Evolutionary conservation across 2,113 vertebrate species (phyloP), one percentile per base, ranked within the genome.

Genomic region (Forbesichthys agassizii): DNA sequence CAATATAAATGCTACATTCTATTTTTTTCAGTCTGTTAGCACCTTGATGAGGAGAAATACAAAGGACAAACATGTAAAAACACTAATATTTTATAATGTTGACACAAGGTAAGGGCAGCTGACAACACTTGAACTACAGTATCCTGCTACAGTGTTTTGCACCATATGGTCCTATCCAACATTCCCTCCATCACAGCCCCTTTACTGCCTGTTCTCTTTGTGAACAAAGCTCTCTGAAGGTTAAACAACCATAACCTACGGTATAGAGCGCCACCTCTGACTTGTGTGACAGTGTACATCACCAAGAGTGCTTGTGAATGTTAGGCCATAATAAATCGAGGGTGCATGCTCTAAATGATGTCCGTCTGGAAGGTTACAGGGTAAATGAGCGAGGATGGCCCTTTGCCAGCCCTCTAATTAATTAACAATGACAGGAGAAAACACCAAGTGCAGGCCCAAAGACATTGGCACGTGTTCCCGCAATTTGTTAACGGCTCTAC

Each of bases 371-470:
- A 70, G 84, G 80, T 81, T 79, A 75, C 69, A 66, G 73, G 80
- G 72, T 64, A 84, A 88, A 91, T 85, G 85, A 88, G 84, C 66
- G 76, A 64, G 66, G 68, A 60, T 84, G 86, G 86, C 82, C 72
- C 18, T 65, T 65, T 53, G 67, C 78, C 78, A 75, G 59, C 71
- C 11, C 47, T 64, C 47, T 69, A 72, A 84, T 88, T 88, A 86
- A 91, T 92, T 89, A 88, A 82, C 71, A 68, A 75, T 84, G 78
- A 76, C 61, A 51, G 54, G 46, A 48, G 48, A 75, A 75, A 70
- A 71, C 47, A 65, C n/a, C 49, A 11, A 53, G 56, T 27, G 47
- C 52, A 61, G 62, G 73, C 51, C 57, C 52, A 76, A 82, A 81
- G 71, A 77, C 55, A 63, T 48, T 62, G 61, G 64, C 58, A 65